Evolutionary conservation across 2,888 invertebrate species (phyloP), one percentile per base, ranked within the genome.

Genomic region (Ariolimax columbianus): DNA sequence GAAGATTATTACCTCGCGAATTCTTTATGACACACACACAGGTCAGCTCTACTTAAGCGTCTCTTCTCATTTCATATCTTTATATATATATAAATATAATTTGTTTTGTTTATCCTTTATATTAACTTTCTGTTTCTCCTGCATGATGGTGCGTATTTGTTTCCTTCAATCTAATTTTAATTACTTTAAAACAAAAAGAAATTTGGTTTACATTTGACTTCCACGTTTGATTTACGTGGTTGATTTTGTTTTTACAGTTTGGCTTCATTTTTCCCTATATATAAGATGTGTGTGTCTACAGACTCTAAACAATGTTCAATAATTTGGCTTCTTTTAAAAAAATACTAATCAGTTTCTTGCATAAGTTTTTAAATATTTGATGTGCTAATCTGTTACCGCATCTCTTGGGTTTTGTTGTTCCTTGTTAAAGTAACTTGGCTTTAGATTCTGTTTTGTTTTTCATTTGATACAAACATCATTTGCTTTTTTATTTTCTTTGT

Each of bases 21-120:
- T 94, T 90, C 92, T 94, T 89, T 93, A 93, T 90, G 94, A 94
- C 92, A 92, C 92, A 89, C 93, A 91, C 85, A 94, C 94, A 92
- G 94, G 94, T 94, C 90, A 91, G 92, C 88, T 85, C 23, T 51
- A 33, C 47, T 33, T 75, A 47, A 51, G 75, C 75, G 51, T 75
- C 75, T 75, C 86, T 88, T 72, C 86, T 86, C 87, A 86, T 88
- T 87, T 55, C 70, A 73, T 79, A 51, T 63, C 68, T 59, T 23
- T n/a, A n/a, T n/a, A n/a, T n/a, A n/a, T n/a, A n/a, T 77, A 72
- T 72, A n/a, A 47, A 47, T 47, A 55, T 43, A 73, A 78, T 86
- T 87, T 59, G 47, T 63, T 38, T 70, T 70, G 26, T 68, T 77
- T 33, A 43, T 73, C 11, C 23, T 83, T 85, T 47, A 47, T 75